Conservation (phyloP, 2,113 vertebrate genomes). For the Tychaedon coryphoeus region DNA sequence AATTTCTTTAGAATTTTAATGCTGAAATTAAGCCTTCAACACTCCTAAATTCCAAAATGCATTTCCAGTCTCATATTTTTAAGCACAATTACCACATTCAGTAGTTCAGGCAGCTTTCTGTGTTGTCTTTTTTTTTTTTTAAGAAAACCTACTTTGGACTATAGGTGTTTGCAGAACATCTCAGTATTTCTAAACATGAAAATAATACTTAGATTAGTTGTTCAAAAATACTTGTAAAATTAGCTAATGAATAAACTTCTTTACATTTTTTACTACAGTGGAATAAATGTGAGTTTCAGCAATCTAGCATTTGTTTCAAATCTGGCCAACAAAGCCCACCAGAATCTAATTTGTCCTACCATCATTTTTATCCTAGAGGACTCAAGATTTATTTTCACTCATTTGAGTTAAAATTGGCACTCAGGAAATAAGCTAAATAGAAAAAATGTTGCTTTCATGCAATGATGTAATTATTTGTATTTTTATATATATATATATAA, state of each 20-base stretch:
- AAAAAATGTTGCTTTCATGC: neutral
- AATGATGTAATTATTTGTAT: neutral
- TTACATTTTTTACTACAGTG: neutral
- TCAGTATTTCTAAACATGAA: neutral
- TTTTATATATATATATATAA: too few relatives aligned
- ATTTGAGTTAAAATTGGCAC: neutral
- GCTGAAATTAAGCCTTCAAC: neutral
- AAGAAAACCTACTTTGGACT: neutral
- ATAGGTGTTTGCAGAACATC: neutral
- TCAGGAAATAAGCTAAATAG: neutral
- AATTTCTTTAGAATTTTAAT: neutral
- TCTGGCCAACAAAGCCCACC: rapidly evolving
- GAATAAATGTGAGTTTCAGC: neutral
- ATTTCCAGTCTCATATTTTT: neutral
- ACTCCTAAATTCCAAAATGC: neutral
- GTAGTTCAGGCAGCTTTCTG: neutral
- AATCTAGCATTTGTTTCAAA: neutral
- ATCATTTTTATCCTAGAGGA: neutral
- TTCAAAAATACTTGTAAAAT: neutral
- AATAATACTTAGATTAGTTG: neutral
- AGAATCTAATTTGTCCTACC: neutral
- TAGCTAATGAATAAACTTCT: neutral
- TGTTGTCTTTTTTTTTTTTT: neutral
- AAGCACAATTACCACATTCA: neutral
- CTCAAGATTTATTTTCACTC: neutral